phyloP scores from a whole-genome alignment of 2,888 invertebrate species.

The Mechanitis mazaeus region DNA sequence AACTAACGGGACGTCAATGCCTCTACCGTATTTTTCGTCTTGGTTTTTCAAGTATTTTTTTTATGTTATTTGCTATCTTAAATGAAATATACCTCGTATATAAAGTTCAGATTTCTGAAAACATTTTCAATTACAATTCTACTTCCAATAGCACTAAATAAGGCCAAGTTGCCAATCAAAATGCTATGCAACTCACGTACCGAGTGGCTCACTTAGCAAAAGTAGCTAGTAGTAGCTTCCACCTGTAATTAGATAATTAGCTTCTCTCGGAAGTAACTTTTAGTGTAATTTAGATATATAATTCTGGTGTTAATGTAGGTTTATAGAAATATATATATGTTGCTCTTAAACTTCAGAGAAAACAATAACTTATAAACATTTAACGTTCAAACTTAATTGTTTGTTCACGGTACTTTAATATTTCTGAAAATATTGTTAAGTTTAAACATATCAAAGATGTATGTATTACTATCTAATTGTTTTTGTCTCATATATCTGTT shows the following conservation, averaged over 20 bases:
- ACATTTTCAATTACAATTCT: neutral
- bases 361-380: too few species aligned
- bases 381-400: too few species aligned
- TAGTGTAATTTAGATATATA: too few species aligned
- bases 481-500: neutral
- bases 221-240: constrained; percentile 1
- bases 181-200: neutral
- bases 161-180: neutral
- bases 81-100: too few species aligned
- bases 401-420: too few species aligned
- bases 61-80: too few species aligned
- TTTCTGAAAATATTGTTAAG: too few species aligned
- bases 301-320: too few species aligned
- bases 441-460: too few species aligned
- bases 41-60: neutral
- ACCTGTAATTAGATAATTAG: constrained; percentile 14
- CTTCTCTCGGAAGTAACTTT: neutral
- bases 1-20: constrained; percentile 1
- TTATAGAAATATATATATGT: too few species aligned
- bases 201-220: constrained; percentile 1
- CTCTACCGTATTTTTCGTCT: neutral
- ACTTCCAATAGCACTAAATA: neutral
- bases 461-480: neutral
- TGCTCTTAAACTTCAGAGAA: too few species aligned
- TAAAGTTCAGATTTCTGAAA: too few species aligned